Evolutionary conservation across 2,113 vertebrate species (phyloP).

Genomic region (Henicopernis longicauda): DNA sequence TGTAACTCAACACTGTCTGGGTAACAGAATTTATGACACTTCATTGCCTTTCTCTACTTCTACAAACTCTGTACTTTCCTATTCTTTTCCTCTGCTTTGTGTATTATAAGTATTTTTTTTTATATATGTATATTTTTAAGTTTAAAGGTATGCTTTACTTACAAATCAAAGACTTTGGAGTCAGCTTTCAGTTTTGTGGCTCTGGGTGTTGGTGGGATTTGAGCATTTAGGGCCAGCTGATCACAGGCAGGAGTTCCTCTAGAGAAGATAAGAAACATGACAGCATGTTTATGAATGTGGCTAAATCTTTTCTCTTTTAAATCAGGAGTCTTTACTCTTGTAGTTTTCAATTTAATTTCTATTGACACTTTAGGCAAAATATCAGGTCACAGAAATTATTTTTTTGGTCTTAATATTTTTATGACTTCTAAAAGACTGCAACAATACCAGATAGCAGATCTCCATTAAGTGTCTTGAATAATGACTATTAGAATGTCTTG

Average conservation of each 20-base stretch:
- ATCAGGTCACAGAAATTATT: background rate
- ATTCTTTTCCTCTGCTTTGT: background rate
- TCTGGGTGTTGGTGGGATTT: background rate
- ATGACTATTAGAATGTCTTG: background rate
- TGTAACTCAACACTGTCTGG: fast-evolving
- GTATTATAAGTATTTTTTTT: background rate
- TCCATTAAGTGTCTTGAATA: background rate
- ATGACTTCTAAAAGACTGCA: background rate
- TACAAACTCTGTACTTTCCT: background rate
- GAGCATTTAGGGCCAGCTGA: background rate
- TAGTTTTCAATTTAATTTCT: background rate
- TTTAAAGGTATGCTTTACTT: background rate
- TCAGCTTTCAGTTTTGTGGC: background rate
- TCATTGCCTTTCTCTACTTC: background rate
- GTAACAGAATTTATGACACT: background rate
- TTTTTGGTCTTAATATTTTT: background rate
- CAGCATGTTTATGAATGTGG: background rate
- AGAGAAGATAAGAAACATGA: background rate
- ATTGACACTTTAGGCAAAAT: background rate
- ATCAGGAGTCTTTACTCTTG: background rate
- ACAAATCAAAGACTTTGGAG: background rate
- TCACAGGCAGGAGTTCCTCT: background rate
- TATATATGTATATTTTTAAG: background rate
- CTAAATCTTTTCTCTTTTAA: background rate
- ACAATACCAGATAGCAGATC: background rate